Base-by-base conservation (phyloP, 2,113 vertebrate genomes). In the Protobothrops flavoviridis region DNA sequence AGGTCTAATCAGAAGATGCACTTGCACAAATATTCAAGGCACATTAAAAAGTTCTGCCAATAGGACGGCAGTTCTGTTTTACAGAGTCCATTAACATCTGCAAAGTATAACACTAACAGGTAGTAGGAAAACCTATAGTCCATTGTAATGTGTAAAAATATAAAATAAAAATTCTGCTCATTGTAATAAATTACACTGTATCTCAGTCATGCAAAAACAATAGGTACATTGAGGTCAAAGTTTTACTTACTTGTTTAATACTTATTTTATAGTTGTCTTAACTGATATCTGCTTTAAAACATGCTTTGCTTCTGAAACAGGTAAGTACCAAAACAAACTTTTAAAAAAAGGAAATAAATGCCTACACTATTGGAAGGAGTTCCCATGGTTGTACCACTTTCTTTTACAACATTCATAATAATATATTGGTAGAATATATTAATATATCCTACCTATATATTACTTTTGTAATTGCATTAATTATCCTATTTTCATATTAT, bases 251-350 rank as follows among this genome's bases (percentile, higher is more conserved):
- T 74, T 33, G n/a, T 74, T 81, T n/a, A 81, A 86, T 3, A 21
- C 10, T 53, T 88, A 61, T 21, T 43, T 43, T 15, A 20, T 29
- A 50, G 24, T 74, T 55, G 7, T 5, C 48, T 88, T 48, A 69
- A 29, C 17, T 39, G n/a, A n/a, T 29, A 64, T 92, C 48, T 90
- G 88, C 20, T 85, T 56, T 48, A 90, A 93, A 93, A 94, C 39
- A 52, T 89, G 26, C 91, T n/a, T 69, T 8, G 45, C 89, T 39
- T 23, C 56, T 92, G 55, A 15, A 87, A 57, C 43, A 92, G 87
- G 91, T 0, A 0, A 86, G 90, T 29, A 64, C n/a, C 17, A 96
- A 94, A 87, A 48, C 88, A 93, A 90, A 93, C 12, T 11, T 29
- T 1, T 5, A 52, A 2, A n/a, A 0, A 29, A 29, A 26, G 8